Conservation (phyloP, 2,888 invertebrate species). For the Lampropteryx suffumata region DNA sequence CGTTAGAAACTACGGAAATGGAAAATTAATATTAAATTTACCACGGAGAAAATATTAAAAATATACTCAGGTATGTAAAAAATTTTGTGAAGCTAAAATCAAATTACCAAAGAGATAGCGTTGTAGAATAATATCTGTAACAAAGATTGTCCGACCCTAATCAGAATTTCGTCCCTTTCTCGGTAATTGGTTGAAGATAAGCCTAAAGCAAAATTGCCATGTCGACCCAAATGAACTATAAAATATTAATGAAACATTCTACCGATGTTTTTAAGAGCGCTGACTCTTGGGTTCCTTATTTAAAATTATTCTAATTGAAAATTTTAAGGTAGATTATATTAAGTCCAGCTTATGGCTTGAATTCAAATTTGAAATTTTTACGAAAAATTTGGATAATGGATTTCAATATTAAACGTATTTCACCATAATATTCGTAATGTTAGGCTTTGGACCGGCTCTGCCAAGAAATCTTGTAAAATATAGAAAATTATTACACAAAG, state of each 20-base stretch:
- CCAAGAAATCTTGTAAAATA: too few relatives aligned
- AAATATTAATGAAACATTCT: constrained; percentile 22
- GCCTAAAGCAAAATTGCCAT: constrained; percentile 18
- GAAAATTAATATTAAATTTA: not conserved
- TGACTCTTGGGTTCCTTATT: not conserved
- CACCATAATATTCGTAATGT: too few relatives aligned
- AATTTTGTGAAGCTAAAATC: not conserved
- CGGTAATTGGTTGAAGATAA: constrained; percentile 21
- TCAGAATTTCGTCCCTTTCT: constrained; percentile 21
- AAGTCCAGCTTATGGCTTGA: too few relatives aligned
- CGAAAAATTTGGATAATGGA: too few relatives aligned
- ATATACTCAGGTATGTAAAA: too few relatives aligned
- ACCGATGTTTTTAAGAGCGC: not conserved
- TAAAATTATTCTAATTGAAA: not conserved
- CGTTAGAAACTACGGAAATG: not conserved
- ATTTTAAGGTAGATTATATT: not conserved
- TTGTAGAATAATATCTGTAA: constrained; percentile 9
- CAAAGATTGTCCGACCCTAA: constrained; percentile 24
- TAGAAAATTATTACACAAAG: too few relatives aligned
- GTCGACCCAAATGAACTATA: constrained; percentile 19
- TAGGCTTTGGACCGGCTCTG: too few relatives aligned
- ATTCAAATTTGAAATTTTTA: too few relatives aligned
- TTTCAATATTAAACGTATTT: too few relatives aligned
- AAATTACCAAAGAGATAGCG: constrained; percentile 6
- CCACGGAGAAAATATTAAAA: too few relatives aligned